These are phyloP conservation scores for Phortica magna DNA, from an alignment of 2,888 invertebrate species.

Conservation along the genomic window DNA sequence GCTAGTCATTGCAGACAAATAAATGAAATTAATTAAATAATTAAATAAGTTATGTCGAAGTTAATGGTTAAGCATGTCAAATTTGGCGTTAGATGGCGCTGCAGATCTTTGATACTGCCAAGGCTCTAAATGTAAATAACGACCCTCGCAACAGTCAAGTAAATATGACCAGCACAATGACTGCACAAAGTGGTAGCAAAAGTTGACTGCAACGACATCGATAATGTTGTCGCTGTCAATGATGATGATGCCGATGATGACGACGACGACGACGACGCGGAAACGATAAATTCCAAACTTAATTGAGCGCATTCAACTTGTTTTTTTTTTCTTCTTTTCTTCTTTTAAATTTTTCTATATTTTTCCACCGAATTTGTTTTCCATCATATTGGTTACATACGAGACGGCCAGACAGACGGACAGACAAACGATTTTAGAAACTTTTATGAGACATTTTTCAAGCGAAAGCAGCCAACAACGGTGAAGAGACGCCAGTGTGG, in stretches of 20 bases:
- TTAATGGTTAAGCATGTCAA: too few species aligned
- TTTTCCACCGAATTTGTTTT: slow-evolving; percentile 7
- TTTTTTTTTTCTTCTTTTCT: slow-evolving; percentile 22
- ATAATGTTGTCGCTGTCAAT: slow-evolving; percentile 25
- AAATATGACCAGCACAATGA: slow-evolving; percentile 15
- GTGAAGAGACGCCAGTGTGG: slow-evolving; percentile 49
- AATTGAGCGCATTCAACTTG: slow-evolving; percentile 68
- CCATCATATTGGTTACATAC: slow-evolving; percentile 5
- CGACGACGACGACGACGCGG: slow-evolving; percentile 33
- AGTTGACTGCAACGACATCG: slow-evolving; percentile 19
- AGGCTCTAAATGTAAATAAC: neutral
- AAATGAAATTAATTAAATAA: too few species aligned
- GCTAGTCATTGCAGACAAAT: neutral
- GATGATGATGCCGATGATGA: neutral
- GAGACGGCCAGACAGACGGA: too few species aligned
- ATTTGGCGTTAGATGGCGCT: too few species aligned
- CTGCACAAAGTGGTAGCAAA: slow-evolving; percentile 20
- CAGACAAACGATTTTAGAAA: slow-evolving; percentile 37
- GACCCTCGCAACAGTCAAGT: neutral
- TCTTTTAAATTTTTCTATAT: neutral
- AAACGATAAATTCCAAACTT: slow-evolving; percentile 63
- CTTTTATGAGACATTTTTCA: slow-evolving; percentile 71
- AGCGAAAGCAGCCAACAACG: slow-evolving; percentile 63
- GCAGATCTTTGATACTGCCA: neutral
- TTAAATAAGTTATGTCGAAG: too few species aligned